Percentiles rank a stretch among this genome's conserved stretches.
These are phyloP conservation scores for Pocillopora grandis DNA, from an alignment of 92 coral and sea anemone genomes.

Conservation along the genomic window DNA sequence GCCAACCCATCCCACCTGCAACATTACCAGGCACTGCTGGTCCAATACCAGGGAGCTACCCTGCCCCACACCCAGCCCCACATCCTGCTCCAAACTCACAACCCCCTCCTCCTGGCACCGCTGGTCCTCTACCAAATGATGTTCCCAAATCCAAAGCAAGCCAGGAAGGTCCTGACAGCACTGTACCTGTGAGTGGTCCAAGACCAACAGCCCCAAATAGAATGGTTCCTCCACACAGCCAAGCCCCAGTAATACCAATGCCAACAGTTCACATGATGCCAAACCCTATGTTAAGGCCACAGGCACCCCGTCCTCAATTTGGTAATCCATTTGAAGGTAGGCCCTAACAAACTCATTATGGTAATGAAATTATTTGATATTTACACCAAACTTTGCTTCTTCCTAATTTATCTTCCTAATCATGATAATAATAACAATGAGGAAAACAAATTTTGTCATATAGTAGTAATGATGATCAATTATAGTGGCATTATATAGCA, in stretches of 20 bases:
- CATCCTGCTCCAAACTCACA: constrained; percentile 68
- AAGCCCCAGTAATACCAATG: constrained; percentile 32
- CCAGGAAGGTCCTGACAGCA: constrained; percentile 43
- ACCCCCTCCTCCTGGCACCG: constrained; percentile 78
- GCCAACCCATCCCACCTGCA: constrained; percentile 69
- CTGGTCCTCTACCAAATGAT: constrained; percentile 40
- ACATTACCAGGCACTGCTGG: constrained; percentile 65
- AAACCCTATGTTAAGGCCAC: constrained; percentile 50
- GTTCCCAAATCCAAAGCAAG: constrained; percentile 40
- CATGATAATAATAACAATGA: no score
- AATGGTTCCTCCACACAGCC: constrained; percentile 50
- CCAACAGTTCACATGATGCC: constrained; percentile 48
- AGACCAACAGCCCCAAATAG: constrained; percentile 37
- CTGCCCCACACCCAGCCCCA: constrained; percentile 65
- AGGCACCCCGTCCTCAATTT: constrained; percentile 63
- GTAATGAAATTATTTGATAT: no score
- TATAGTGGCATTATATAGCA: no score
- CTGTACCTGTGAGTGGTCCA: constrained; percentile 54
- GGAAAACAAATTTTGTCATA: no score
- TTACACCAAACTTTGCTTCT: no score
- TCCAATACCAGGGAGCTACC: constrained; percentile 64
- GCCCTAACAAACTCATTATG: not conserved
- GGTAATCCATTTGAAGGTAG: constrained; percentile 71
- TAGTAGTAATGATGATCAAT: no score
- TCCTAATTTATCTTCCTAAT: no score